phyloP scores from a whole-genome alignment of 2,888 invertebrate species.

The Diogma glabrata region DNA sequence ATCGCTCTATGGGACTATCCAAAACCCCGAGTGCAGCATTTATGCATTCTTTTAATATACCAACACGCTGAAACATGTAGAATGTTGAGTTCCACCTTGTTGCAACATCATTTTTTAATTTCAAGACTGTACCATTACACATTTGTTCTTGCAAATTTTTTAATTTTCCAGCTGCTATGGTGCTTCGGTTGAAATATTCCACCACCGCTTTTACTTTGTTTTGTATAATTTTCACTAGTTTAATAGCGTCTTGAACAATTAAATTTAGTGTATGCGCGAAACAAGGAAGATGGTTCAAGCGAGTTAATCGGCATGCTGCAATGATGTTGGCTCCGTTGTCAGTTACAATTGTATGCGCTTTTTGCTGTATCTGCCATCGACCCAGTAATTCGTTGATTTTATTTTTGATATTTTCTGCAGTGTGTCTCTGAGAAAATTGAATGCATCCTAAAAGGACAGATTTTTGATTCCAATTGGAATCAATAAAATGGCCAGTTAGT shows the following conservation, averaged over 20 bases:
- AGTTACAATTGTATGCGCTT: slow-evolving; percentile 16
- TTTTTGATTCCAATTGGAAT: background rate
- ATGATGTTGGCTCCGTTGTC: slow-evolving; percentile 22
- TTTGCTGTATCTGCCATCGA: slow-evolving; percentile 9
- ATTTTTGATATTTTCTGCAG: background rate
- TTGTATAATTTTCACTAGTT: slow-evolving; percentile 9
- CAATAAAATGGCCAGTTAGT: background rate
- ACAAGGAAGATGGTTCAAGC: slow-evolving; percentile 19
- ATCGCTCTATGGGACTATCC: slow-evolving; percentile 16
- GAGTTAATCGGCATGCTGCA: slow-evolving; percentile 19
- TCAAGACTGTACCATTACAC: background rate
- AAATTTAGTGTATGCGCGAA: slow-evolving; percentile 21
- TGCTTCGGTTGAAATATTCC: slow-evolving; percentile 2
- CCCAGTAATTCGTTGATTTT: background rate
- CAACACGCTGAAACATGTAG: background rate
- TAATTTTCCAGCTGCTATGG: background rate
- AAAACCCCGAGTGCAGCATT: slow-evolving; percentile 19
- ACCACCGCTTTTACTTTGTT: slow-evolving; percentile 10
- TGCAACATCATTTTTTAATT: slow-evolving; percentile 23
- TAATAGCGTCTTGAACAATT: slow-evolving; percentile 14
- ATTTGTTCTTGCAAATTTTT: background rate
- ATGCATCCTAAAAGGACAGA: background rate
- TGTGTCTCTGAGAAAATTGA: background rate
- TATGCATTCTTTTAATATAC: slow-evolving; percentile 22
- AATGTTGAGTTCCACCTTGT: slow-evolving; percentile 13